Base-by-base conservation (phyloP, 2,888 invertebrate species). In the Thyatira batis region DNA sequence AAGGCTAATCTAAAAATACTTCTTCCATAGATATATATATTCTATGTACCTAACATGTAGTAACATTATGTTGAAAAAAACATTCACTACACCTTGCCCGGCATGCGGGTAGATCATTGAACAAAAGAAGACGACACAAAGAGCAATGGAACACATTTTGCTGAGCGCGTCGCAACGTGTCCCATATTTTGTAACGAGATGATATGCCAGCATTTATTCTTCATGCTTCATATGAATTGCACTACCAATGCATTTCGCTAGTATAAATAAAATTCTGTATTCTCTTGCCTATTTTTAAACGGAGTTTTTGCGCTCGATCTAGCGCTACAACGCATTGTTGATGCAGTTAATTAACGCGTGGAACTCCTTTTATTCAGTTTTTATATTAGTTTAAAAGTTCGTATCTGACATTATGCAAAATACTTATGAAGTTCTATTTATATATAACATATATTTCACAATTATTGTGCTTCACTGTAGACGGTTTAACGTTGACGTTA, bases 161-260 rank as follows among this genome's bases (percentile, higher is more conserved):
- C 81, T 71, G 84, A 87, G 84, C 84, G 82, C 77, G 78, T 82
- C 82, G 80, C 83, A 78, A 77, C 80, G 83, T 82, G 89, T 78
- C 82, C 89, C 82, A 90, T 87, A 89, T 90, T 84, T 85, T 81
- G 84, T 89, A 89, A 89, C 86, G 85, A 87, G 86, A 87, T 89
- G 87, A 89, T 87, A 82, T 78, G 81, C 77, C 80, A 77, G 64
- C 84, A 78, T 82, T 84, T 85, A 84, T 84, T 80, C 74, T 76
- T 76, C 76, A 76, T 74, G 67, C 60, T 69, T 74, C 69, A 74
- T 69, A 72, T 70, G 71, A 78, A 79, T 77, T 73, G 72, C 70
- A 62, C 66, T 58, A 62, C 68, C 71, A 66, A 76, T 76, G 75
- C 69, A 74, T 76, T 74, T 60, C 58, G 51, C 66, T 60, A 52